A percentile compares a stretch with the other conserved stretches of the same genome.
These are phyloP conservation scores for Ondatra zibethicus DNA, from an alignment of 2,113 vertebrate genomes.

Conservation along the genomic window DNA sequence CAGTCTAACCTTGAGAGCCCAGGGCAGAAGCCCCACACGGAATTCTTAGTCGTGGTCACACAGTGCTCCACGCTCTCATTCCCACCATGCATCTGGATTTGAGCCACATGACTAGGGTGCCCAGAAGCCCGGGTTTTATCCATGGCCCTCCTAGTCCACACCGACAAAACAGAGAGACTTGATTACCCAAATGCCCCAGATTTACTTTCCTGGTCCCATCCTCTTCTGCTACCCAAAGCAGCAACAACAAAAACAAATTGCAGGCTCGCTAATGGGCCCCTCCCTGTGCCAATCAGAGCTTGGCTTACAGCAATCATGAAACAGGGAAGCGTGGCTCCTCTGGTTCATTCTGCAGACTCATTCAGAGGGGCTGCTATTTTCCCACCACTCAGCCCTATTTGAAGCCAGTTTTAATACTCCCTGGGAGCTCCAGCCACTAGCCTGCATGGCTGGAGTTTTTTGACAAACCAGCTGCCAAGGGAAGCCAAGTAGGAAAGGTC, in stretches of 20 bases:
- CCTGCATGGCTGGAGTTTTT: neutral
- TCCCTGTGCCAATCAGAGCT: neutral
- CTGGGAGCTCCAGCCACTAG: neutral
- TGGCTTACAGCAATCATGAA: fast-evolving
- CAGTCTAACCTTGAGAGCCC: neutral
- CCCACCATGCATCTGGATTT: neutral
- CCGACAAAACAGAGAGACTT: neutral
- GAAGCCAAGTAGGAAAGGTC: neutral
- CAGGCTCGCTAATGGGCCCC: no score
- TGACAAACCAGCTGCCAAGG: neutral
- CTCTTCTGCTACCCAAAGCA: neutral
- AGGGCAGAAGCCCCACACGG: neutral
- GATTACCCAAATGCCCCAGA: neutral
- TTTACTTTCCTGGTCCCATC: neutral
- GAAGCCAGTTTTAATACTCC: neutral
- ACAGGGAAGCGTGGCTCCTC: fast-evolving
- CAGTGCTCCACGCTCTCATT: neutral
- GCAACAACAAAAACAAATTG: neutral
- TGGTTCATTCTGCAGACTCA: neutral
- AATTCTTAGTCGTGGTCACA: neutral
- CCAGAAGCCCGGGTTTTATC: neutral
- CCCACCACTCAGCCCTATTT: neutral
- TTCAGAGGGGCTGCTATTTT: neutral
- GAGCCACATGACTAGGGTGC: neutral
- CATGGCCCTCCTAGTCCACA: neutral